These are phyloP conservation scores for Copidosoma floridanum DNA, from an alignment of 1,140 invertebrate species.

Conservation along the genomic window DNA sequence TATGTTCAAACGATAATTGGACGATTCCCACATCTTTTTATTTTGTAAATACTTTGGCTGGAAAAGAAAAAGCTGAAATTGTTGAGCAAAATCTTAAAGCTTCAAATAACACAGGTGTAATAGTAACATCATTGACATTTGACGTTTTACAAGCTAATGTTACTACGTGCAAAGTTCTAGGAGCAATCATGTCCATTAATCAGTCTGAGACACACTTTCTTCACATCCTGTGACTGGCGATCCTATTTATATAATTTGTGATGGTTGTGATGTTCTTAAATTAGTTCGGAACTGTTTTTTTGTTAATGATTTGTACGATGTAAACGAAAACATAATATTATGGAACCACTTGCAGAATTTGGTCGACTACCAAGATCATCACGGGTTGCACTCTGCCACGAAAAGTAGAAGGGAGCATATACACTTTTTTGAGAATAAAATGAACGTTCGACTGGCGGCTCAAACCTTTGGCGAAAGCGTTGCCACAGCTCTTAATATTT, in stretches of 20 bases:
- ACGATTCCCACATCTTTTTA: conserved; percentile 26
- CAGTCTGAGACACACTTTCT: conserved; percentile 24
- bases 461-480: background rate
- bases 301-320: conserved; percentile 5
- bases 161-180: conserved; percentile 25
- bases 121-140: conserved; percentile 26
- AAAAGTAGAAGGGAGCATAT: background rate
- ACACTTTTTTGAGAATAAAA: background rate
- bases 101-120: conserved; percentile 14
- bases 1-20: conserved; percentile 19
- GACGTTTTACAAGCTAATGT: conserved; percentile 22
- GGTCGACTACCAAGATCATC: conserved; percentile 10
- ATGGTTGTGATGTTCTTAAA: conserved; percentile 35
- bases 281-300: conserved; percentile 31
- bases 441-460: conserved; percentile 1
- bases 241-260: conserved; percentile 32
- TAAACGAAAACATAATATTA: conserved; percentile 20
- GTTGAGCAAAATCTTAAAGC: conserved; percentile 17
- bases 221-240: conserved; percentile 23
- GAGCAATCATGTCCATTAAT: conserved; percentile 19
- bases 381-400: background rate
- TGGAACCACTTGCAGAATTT: conserved; percentile 25
- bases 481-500: conserved; percentile 19
- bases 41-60: conserved; percentile 23
- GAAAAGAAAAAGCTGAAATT: conserved; percentile 1